These are phyloP conservation scores for Phodopus roborovskii DNA, from an alignment of 2,113 vertebrate species.

Conservation along the genomic window DNA sequence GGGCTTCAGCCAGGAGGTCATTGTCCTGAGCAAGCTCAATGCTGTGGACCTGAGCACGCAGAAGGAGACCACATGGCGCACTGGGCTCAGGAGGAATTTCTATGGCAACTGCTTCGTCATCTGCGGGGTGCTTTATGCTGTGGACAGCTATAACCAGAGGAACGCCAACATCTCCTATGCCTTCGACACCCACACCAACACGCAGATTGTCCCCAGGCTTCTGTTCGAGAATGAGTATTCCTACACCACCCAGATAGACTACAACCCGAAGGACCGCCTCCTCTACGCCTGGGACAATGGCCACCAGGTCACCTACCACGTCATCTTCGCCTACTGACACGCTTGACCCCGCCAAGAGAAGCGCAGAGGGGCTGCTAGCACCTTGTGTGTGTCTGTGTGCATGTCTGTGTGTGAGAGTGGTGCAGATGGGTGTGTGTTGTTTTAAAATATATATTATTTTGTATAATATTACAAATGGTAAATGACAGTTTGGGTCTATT, in stretches of 20 bases:
- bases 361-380: constrained; percentile 82
- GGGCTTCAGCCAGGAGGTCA: constrained; percentile 94
- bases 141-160: constrained; percentile 93
- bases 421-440: constrained; percentile 46
- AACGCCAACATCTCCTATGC: constrained; percentile 96
- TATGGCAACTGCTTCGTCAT: constrained; percentile 98
- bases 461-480: constrained; percentile 86
- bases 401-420: not conserved
- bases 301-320: constrained; percentile 96
- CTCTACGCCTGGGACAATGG: constrained; percentile 98
- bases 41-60: constrained; percentile 93
- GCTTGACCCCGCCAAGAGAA: not conserved
- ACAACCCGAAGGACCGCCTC: constrained; percentile 96
- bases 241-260: constrained; percentile 97
- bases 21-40: constrained; percentile 94
- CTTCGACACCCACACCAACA: constrained; percentile 99
- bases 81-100: constrained; percentile 92
- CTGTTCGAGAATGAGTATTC: constrained; percentile 96
- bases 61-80: constrained; percentile 97
- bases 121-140: constrained; percentile 96
- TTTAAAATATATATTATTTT: constrained; percentile 87
- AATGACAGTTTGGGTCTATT: constrained; percentile 82
- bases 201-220: constrained; percentile 95
- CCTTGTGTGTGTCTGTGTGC: constrained; percentile 67
- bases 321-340: constrained; percentile 94